phyloP scores from a whole-genome alignment of 2,888 invertebrate genomes.

The Lysandra coridon region DNA sequence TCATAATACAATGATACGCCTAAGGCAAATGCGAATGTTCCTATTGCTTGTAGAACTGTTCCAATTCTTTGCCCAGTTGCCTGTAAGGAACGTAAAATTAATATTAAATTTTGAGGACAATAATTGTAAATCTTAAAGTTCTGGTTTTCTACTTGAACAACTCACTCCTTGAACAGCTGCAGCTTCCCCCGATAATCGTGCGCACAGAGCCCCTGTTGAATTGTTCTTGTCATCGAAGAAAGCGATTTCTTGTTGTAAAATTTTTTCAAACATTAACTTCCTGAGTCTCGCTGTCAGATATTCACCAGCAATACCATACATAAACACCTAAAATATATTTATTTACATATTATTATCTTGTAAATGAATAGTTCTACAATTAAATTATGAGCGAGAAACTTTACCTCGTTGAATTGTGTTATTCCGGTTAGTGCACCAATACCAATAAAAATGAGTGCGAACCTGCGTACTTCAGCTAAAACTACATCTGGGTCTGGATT shows the following conservation, averaged over 20 bases:
- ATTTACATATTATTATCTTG: not conserved
- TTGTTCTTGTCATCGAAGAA: slow-evolving; percentile 88
- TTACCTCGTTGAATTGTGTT: slow-evolving; percentile 85
- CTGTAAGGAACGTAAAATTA: slow-evolving; percentile 58
- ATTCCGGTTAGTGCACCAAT: slow-evolving; percentile 84
- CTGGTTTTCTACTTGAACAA: slow-evolving; percentile 25
- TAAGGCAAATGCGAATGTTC: slow-evolving; percentile 84
- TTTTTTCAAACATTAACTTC: slow-evolving; percentile 82
- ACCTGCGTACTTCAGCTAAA: slow-evolving; percentile 79
- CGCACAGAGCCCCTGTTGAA: slow-evolving; percentile 87
- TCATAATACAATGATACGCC: slow-evolving; percentile 85
- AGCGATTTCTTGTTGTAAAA: slow-evolving; percentile 86
- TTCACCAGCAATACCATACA: slow-evolving; percentile 90
- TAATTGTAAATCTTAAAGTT: not conserved
- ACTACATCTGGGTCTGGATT: slow-evolving; percentile 79
- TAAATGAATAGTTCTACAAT: not conserved
- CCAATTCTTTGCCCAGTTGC: slow-evolving; percentile 91
- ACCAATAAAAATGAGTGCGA: slow-evolving; percentile 83
- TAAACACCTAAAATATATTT: slow-evolving; percentile 56
- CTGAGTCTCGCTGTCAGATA: slow-evolving; percentile 87
- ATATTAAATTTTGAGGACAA: not conserved
- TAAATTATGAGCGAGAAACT: slow-evolving; percentile 29
- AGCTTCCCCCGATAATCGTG: slow-evolving; percentile 87
- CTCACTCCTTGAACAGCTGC: slow-evolving; percentile 89
- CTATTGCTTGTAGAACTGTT: slow-evolving; percentile 86